Base-by-base conservation (phyloP, 2,888 invertebrate species). In the Sarcophaga subvicina region DNA sequence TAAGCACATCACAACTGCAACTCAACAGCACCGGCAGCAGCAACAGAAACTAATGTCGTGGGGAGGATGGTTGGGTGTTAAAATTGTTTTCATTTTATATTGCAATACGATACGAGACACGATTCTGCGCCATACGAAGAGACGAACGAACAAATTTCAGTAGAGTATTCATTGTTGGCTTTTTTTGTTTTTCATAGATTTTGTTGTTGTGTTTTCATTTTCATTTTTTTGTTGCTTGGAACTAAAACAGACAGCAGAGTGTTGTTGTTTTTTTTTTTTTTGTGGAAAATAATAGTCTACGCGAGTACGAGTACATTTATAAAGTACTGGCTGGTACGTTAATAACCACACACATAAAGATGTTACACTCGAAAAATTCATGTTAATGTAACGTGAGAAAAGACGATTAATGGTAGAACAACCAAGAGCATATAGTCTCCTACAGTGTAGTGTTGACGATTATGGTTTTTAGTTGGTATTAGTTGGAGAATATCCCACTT, bases 71-170 rank as follows among this genome's bases (percentile, higher is more conserved):
- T 73, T 83, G 83, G 83, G 77, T 73, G 83, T 77, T 64, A 73
- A 79, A 81, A 87, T 54, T 81, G 84, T 87, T 67, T 84, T 81
- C 79, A 71, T 81, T 82, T 87, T 82, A 75, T 79, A 79, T 2
- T 37, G 10, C 70, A 81, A 62, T 20, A 54, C 37, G 10, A 10
- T 8, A 37, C 37, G 54, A 54, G 54, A 81, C 84, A 84, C 81
- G 87, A 87, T 87, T 87, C 87, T 87, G 87, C 87, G 87, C 87
- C 62, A 81, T 87, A 27, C 79, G 69, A 79, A 67, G 49, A 62
- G 62, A 66, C 37, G 10, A 37, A 27, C 67, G 37, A 25, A 71
- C 45, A 78, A 70, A 67, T 78, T 87, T 86, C 71, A 67, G 64
- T 59, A 64, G 64, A 75, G 78, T 76, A 84, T 82, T 84, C 80